Evolutionary conservation across 2,888 invertebrate genomes (phyloP).

Genomic region (Tetrapedia diversipes): DNA sequence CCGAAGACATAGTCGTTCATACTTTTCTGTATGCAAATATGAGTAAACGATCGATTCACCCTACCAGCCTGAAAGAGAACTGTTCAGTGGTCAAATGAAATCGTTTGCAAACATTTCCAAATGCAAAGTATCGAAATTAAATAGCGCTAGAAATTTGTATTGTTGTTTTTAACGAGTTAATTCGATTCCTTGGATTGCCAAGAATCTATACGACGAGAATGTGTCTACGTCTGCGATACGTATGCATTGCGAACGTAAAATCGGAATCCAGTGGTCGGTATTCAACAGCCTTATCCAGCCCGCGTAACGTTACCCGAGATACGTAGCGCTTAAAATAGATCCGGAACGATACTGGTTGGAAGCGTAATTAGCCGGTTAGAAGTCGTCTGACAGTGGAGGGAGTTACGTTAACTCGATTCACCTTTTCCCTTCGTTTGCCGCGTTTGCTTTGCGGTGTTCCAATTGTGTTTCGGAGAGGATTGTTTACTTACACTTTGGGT

Average conservation of each 20-base stretch:
- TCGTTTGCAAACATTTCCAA: too few relatives aligned
- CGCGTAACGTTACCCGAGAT: slow-evolving; percentile 52
- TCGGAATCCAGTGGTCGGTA: slow-evolving; percentile 34
- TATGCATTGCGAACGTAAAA: slow-evolving; percentile 15
- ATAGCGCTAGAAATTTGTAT: too few relatives aligned
- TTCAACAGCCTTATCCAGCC: slow-evolving; percentile 44
- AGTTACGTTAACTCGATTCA: not conserved
- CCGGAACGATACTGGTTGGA: slow-evolving; percentile 41
- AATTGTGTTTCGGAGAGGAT: too few relatives aligned
- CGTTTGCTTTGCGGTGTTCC: not conserved
- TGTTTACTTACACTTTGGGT: too few relatives aligned
- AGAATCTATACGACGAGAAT: not conserved
- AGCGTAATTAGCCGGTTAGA: slow-evolving; percentile 46
- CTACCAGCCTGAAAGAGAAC: too few relatives aligned
- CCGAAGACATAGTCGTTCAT: too few relatives aligned
- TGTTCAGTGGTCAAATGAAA: too few relatives aligned
- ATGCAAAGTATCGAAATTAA: too few relatives aligned
- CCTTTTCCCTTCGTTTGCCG: not conserved
- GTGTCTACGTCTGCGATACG: not conserved
- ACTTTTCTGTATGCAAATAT: too few relatives aligned
- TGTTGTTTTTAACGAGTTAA: too few relatives aligned
- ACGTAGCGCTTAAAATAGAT: slow-evolving; percentile 49
- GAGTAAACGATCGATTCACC: too few relatives aligned
- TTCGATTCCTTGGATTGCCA: too few relatives aligned
- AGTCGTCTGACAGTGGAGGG: not conserved